Evolutionary conservation across 2,888 invertebrate species (phyloP), one percentile per base, ranked within the genome.

Genomic region (Tethea ocularis): DNA sequence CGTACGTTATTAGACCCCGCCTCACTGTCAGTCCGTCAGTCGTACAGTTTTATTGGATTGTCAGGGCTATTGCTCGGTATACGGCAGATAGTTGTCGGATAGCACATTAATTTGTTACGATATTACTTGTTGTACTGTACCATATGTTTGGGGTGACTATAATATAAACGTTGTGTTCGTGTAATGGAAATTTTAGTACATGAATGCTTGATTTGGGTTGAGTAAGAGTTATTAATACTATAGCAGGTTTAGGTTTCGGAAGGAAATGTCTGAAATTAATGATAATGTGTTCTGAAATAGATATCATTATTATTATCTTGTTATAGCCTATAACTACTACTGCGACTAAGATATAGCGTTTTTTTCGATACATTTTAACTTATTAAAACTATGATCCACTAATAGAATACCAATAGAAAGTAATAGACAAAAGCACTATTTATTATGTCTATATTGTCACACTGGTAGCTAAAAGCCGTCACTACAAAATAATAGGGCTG

Each of bases 51-150:
- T 81, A 80, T 82, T 77, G 72, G 75, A 69, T 71, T 67, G 77
- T 72, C 74, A 68, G 68, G 62, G 64, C 71, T 75, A 78, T 76
- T 74, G 74, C 71, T 69, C 70, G 67, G 66, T 72, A 68, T 66
- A 59, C 38, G 38, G n/a, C 15, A n/a, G 0, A 20, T 46, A 10
- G 46, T 46, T 68, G 74, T 76, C 68, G 69, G 74, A 75, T 75
- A 68, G 80, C 60, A 75, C 73, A 80, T 81, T 81, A 80, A 78
- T 76, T 74, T 74, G 79, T 76, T 75, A 69, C 69, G 67, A 67
- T 68, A 78, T 78, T 76, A 79, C 78, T 68, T 73, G 71, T 66
- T 17, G 2, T 20, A 61, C 67, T 17, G 2, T 20, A 61, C 67
- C 62, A 61, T 64, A 61, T 62, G 68, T 64, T 61, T 61, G 64